Conservation (phyloP, 1,140 invertebrate genomes). For the Ganaspis sp. region DNA sequence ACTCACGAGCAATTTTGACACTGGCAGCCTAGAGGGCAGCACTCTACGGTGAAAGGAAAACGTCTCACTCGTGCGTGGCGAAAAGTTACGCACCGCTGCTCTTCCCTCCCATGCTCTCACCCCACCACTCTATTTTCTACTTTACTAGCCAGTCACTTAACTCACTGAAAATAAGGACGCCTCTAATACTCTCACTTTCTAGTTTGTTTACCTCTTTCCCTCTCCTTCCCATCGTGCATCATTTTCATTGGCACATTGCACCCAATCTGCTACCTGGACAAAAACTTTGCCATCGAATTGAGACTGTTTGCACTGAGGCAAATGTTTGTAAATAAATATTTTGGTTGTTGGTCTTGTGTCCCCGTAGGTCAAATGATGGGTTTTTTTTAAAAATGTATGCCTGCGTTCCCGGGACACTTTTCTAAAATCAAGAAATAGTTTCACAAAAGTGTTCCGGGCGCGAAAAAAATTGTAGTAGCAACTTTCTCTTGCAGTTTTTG, state of each 20-base stretch:
- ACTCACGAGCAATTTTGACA: not conserved
- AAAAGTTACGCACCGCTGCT: constrained; percentile 20
- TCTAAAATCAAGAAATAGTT: too few relatives aligned
- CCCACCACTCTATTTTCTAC: not conserved
- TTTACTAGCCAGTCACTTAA: constrained; percentile 18
- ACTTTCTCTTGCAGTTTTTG: too few relatives aligned
- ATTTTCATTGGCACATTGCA: not conserved
- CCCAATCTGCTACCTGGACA: too few relatives aligned
- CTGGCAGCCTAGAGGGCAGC: not conserved
- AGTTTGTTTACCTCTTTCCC: constrained; percentile 4
- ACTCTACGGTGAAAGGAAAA: not conserved
- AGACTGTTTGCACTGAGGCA: too few relatives aligned
- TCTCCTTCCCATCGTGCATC: not conserved
- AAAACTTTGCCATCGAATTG: too few relatives aligned
- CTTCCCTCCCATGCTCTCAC: not conserved
- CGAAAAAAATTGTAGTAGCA: too few relatives aligned
- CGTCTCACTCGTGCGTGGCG: not conserved
- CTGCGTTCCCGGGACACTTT: too few relatives aligned
- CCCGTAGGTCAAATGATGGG: too few relatives aligned
- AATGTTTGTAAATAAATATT: too few relatives aligned
- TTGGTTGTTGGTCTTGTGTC: too few relatives aligned
- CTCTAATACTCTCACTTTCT: constrained; percentile 27
- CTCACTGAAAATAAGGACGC: constrained; percentile 38
- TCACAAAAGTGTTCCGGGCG: too few relatives aligned
- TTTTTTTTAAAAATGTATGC: too few relatives aligned